Evolutionary conservation across 2,888 invertebrate species (phyloP), one percentile per base, ranked within the genome.

Genomic region (Brachycybe producta): DNA sequence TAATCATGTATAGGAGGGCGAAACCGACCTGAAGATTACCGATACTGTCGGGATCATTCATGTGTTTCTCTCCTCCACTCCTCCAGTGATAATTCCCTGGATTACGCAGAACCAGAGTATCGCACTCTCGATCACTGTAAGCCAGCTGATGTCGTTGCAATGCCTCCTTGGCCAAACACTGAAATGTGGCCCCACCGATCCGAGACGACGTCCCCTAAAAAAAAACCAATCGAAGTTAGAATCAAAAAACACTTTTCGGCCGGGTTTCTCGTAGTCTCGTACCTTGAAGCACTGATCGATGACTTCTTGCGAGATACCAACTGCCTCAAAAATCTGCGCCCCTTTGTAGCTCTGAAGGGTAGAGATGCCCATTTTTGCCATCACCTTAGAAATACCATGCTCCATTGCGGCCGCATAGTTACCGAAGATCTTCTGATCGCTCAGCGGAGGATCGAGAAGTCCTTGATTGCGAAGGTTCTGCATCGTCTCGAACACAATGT

Each of bases 291-390:
- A 95, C 62, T 85, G 85, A 52, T 92, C 84, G 54, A 98, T 78
- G 0, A 98, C 85, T 61, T 97, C 94, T 53, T 83, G 78, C 34
- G 84, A 82, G 41, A 98, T 69, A 0, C 98, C 98, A 8, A 98
- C 94, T 1, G 95, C 95, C 69, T 98, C 98, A 65, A 98, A 98
- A 61, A 98, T 98, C 72, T 98, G 98, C 0, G 98, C 98, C 56
- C 94, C 88, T 72, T 95, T 97, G 70, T 98, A 98, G 0, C 94
- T 95, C 67, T 97, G 97, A 35, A 98, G 72, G 0, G 97, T 98
- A 51, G 92, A 94, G 64, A 98, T 98, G 51, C 98, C 98, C 98
- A 98, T 98, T 69, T 98, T 98, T 4, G 98, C 97, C 97, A 98
- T 98, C 30, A 80, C 88, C 69, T 91, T 91, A 44, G 83, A 78